Conservation (phyloP, 1,140 invertebrate genomes). For the Nebria ingens region DNA sequence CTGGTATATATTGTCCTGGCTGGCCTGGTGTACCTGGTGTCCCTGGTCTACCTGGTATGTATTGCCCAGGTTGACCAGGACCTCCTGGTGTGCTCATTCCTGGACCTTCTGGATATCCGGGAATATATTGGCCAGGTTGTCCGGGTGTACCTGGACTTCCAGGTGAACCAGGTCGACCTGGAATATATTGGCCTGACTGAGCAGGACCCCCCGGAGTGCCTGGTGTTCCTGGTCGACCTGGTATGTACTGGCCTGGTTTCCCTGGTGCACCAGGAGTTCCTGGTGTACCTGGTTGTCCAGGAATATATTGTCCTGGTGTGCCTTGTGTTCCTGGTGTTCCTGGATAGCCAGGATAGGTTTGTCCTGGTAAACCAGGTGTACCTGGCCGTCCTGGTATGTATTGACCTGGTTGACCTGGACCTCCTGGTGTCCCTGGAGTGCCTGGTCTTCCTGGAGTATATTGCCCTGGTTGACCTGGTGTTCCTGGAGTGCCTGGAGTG, state of each 20-base stretch:
- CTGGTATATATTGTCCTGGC: slow-evolving; percentile 22
- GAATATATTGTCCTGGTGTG: slow-evolving; percentile 26
- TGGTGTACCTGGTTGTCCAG: slow-evolving; percentile 11
- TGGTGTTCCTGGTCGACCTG: slow-evolving; percentile 5
- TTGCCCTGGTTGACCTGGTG: slow-evolving; percentile 18
- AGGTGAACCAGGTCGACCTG: not conserved
- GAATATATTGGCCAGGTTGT: not conserved
- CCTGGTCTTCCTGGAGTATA: slow-evolving; percentile 23
- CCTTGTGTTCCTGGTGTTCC: slow-evolving; percentile 26
- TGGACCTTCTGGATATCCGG: not conserved
- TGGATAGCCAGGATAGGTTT: slow-evolving; percentile 12
- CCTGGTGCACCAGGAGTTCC: not conserved
- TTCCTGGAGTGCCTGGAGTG: slow-evolving; percentile 8
- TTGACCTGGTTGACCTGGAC: slow-evolving; percentile 19
- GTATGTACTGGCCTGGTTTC: not conserved
- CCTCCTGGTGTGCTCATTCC: not conserved
- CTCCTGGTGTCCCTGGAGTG: slow-evolving; percentile 17
- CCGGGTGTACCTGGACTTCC: not conserved
- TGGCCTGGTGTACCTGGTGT: slow-evolving; percentile 27
- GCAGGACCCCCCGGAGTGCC: slow-evolving; percentile 24
- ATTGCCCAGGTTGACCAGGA: slow-evolving; percentile 26
- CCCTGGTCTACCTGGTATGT: not conserved
- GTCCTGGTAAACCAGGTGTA: slow-evolving; percentile 19
- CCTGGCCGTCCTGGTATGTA: not conserved
- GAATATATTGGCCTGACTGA: slow-evolving; percentile 17